These are phyloP conservation scores for Diorhabda carinulata DNA, from an alignment of 1,140 invertebrate genomes.

Conservation along the genomic window DNA sequence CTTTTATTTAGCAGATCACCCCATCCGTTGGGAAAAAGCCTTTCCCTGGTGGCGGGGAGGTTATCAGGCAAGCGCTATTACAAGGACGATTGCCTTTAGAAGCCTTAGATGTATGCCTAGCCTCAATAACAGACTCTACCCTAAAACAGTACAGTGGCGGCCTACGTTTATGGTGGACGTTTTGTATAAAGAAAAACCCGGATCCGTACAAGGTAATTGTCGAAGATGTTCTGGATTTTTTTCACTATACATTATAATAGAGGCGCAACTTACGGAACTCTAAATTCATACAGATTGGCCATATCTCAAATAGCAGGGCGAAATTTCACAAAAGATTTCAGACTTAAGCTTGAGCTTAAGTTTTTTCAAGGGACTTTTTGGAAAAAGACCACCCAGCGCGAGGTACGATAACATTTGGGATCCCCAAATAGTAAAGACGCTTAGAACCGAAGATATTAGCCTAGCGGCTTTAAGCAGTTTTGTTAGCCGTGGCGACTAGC, in stretches of 20 bases:
- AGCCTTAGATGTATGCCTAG: not conserved
- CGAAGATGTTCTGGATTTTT: slow-evolving; percentile 10
- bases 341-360: no score
- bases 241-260: not conserved
- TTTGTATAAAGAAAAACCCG: not conserved
- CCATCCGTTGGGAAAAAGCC: slow-evolving; percentile 20
- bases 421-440: no score
- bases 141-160: slow-evolving; percentile 3
- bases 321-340: no score
- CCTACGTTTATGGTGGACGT: slow-evolving; percentile 2
- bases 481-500: no score
- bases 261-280: no score
- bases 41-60: slow-evolving; percentile 36
- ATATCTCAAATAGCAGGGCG: no score
- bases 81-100: not conserved
- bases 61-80: slow-evolving; percentile 27
- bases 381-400: no score
- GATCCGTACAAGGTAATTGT: not conserved
- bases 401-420: no score
- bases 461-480: no score
- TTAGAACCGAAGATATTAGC: no score
- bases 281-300: no score
- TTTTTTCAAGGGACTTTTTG: no score
- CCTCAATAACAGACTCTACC: not conserved
- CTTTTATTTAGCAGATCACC: slow-evolving; percentile 28